These are phyloP conservation scores for Vimba vimba DNA, from an alignment of 2,113 vertebrate species.

Conservation along the genomic window DNA sequence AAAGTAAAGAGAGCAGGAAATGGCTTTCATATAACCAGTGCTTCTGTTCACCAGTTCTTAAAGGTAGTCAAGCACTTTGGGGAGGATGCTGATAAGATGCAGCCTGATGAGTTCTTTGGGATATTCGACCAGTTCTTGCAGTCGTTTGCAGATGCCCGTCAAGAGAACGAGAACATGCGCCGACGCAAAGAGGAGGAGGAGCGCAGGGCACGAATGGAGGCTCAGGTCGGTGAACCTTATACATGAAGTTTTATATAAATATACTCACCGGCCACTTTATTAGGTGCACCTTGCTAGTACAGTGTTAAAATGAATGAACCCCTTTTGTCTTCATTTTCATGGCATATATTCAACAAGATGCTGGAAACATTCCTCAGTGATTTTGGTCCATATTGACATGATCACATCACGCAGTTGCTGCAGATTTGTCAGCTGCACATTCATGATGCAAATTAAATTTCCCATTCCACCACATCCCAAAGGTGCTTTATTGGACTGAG, in stretches of 20 bases:
- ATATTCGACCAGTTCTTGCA: constrained; percentile 99
- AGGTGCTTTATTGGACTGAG: no score
- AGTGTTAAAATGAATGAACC: no score
- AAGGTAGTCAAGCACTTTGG: constrained; percentile 94
- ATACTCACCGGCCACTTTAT: no score
- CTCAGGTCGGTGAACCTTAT: constrained; percentile 79
- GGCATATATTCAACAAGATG: no score
- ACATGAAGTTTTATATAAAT: neutral
- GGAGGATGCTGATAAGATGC: constrained; percentile 90
- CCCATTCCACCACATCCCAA: no score
- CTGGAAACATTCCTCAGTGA: no score
- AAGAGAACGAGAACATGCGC: constrained; percentile 98
- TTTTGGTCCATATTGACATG: no score
- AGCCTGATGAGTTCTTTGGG: constrained; percentile 98
- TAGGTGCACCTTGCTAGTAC: no score
- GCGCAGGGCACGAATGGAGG: constrained; percentile 92
- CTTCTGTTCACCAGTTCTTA: constrained; percentile 78
- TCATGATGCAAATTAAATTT: no score
- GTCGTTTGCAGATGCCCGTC: constrained; percentile 89
- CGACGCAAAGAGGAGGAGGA: constrained; percentile 96
- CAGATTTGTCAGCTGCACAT: no score
- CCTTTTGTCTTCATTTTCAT: no score
- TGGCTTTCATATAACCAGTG: constrained; percentile 12
- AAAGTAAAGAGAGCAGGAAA: neutral
- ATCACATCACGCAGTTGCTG: no score